Conservation (phyloP, 2,113 vertebrate species). For the Rissa tridactyla region DNA sequence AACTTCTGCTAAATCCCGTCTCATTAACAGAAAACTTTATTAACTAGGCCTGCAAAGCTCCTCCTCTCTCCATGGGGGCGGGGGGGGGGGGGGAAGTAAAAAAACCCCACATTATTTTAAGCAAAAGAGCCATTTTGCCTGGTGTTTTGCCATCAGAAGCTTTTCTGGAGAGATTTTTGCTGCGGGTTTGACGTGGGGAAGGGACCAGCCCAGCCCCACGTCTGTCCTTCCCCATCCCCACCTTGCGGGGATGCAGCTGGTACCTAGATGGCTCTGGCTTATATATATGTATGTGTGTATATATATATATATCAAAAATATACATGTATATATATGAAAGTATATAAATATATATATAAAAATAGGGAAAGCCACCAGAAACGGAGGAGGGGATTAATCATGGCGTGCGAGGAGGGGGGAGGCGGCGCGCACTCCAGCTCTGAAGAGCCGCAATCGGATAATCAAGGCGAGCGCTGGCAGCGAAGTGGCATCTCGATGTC, state of each 20-base stretch:
- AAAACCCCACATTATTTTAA: neutral
- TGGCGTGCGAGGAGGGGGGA: neutral
- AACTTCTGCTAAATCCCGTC: neutral
- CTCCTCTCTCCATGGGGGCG: rapidly evolving
- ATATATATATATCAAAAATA: neutral
- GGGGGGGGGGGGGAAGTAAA: neutral
- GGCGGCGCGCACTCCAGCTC: neutral
- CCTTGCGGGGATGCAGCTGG: rapidly evolving
- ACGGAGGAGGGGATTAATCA: neutral
- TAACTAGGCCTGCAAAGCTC: neutral
- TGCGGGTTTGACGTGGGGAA: neutral
- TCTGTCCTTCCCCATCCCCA: neutral
- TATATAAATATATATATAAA: neutral
- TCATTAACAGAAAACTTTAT: neutral
- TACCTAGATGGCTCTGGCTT: neutral
- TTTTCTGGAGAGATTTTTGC: neutral
- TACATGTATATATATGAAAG: neutral
- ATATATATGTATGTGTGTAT: neutral
- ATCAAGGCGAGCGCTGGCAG: neutral
- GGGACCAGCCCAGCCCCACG: neutral
- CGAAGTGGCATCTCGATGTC: neutral
- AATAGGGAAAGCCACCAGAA: neutral
- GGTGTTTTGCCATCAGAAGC: neutral
- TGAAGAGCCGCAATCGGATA: neutral
- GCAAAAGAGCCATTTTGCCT: neutral